Evolutionary conservation across 53 echinoderm and acorn worm species (phyloP).

Genomic region (Luidia sarsii): DNA sequence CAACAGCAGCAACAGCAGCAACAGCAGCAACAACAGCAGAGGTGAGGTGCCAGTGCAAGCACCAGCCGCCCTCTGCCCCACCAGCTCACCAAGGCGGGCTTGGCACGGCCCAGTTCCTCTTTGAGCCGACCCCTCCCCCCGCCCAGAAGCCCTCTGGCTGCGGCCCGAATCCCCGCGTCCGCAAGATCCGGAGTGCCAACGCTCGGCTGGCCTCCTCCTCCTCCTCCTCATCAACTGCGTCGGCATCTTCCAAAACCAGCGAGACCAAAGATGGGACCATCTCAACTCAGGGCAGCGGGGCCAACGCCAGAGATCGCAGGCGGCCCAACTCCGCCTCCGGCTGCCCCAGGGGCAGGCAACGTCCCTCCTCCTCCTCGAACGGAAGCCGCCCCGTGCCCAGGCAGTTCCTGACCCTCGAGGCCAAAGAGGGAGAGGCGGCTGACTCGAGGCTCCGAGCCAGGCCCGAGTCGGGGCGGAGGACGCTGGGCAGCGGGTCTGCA

Average conservation of each 20-base stretch:
- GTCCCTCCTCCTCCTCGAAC: not conserved
- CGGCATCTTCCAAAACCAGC: too few relatives aligned
- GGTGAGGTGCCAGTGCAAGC: conserved; percentile 39
- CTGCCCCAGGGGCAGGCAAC: not conserved
- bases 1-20: too few relatives aligned
- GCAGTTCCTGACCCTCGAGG: conserved; percentile 65
- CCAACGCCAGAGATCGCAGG: conserved; percentile 22
- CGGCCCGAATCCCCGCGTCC: conserved; percentile 35
- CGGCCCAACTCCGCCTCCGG: conserved; percentile 51
- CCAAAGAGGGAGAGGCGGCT: not conserved
- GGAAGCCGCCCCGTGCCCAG: conserved; percentile 51
- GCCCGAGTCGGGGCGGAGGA: too few relatives aligned
- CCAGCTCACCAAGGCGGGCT: conserved; percentile 20
- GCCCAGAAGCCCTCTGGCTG: conserved; percentile 17
- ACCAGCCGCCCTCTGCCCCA: conserved; percentile 8
- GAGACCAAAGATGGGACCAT: conserved; percentile 32
- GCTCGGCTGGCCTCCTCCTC: conserved; percentile 46
- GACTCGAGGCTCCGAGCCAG: too few relatives aligned
- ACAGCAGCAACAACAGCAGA: too few relatives aligned
- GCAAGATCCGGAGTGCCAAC: conserved; percentile 86
- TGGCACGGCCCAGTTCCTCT: conserved; percentile 75
- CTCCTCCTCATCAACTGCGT: too few relatives aligned
- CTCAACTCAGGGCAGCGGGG: conserved; percentile 20
- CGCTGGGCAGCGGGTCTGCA: not conserved
- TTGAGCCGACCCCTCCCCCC: conserved; percentile 83